Percentiles rank a stretch among this genome's conserved stretches.
Evolutionary conservation across 1,140 invertebrate species (phyloP).

Genomic region (Ctenoplectra terminalis): DNA sequence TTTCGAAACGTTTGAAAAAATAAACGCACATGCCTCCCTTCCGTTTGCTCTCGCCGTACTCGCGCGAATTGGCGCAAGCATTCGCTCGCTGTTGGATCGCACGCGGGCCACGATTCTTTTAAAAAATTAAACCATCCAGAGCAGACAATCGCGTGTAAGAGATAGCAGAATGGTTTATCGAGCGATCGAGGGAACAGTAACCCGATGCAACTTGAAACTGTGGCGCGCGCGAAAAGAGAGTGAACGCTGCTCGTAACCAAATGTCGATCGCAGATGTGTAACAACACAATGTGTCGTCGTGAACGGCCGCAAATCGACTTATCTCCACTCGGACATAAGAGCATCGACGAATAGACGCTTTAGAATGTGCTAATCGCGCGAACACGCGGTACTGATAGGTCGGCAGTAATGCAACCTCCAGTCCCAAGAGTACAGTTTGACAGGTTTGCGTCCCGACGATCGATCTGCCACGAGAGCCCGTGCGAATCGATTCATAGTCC

Average conservation of each 20-base stretch:
- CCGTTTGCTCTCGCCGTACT: too few relatives aligned
- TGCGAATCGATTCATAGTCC: slow-evolving; percentile 57
- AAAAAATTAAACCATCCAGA: background rate
- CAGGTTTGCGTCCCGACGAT: slow-evolving; percentile 58
- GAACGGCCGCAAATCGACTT: slow-evolving; percentile 57
- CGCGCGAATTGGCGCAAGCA: too few relatives aligned
- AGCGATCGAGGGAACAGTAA: background rate
- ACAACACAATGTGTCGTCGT: slow-evolving; percentile 40
- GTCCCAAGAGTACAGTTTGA: slow-evolving; percentile 61
- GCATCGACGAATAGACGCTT: slow-evolving; percentile 32
- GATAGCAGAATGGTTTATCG: background rate
- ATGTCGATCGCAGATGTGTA: slow-evolving; percentile 24
- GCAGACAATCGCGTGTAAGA: background rate
- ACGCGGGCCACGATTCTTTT: background rate
- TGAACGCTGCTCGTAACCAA: background rate
- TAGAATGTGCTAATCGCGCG: slow-evolving; percentile 58
- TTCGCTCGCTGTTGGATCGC: too few relatives aligned
- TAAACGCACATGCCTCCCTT: too few relatives aligned
- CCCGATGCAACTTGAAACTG: background rate
- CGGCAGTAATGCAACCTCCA: slow-evolving; percentile 56
- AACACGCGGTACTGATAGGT: slow-evolving; percentile 51
- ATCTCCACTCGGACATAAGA: slow-evolving; percentile 52
- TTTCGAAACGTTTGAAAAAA: too few relatives aligned
- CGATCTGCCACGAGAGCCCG: slow-evolving; percentile 41
- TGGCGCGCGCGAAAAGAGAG: background rate